Evolutionary conservation across 2,113 vertebrate species (phyloP).

Genomic region (Loxodonta africana): DNA sequence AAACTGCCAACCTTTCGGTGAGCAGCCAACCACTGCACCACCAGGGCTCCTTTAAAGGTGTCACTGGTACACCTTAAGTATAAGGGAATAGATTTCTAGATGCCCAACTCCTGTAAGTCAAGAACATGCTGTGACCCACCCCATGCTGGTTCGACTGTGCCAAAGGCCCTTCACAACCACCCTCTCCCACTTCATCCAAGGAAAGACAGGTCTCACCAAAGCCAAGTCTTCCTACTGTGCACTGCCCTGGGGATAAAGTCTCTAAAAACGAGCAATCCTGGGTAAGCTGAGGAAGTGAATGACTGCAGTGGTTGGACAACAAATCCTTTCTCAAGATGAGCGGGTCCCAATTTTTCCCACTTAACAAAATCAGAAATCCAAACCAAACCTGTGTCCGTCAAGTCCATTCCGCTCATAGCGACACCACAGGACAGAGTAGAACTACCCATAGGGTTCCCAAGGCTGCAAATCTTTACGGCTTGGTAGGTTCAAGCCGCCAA

Average conservation of each 20-base stretch:
- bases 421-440: no score
- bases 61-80: background rate
- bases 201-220: no score
- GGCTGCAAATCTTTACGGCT: no score
- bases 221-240: background rate
- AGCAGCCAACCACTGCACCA: no score
- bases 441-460: no score
- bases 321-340: background rate
- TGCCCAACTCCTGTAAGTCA: rapidly evolving
- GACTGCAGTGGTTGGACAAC: no score
- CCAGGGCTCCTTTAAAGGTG: no score
- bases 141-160: background rate
- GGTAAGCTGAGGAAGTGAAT: background rate
- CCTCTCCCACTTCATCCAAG: no score
- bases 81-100: background rate
- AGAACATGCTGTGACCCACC: background rate
- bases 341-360: background rate
- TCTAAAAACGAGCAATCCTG: background rate
- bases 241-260: background rate
- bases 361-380: background rate
- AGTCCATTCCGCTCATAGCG: no score
- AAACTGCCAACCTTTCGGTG: no score
- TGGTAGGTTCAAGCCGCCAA: no score
- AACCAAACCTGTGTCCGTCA: no score
- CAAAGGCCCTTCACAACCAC: rapidly evolving